Percentiles rank a stretch among this genome's conserved stretches.
phyloP scores from a whole-genome alignment of 2,797 vertebrate genomes.

The Mormyrops attenuatus region DNA sequence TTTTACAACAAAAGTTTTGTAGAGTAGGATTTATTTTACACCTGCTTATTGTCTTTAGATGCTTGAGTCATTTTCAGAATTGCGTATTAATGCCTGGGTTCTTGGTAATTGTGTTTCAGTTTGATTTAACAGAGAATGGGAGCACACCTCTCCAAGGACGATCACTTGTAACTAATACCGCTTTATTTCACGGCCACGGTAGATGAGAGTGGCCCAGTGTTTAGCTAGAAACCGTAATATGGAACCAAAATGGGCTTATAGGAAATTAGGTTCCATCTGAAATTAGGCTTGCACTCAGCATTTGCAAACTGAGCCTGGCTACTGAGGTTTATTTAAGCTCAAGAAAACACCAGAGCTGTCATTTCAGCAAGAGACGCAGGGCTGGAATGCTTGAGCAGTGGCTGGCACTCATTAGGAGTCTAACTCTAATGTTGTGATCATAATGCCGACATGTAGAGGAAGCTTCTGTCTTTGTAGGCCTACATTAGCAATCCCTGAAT shows the following conservation, averaged over 20 bases:
- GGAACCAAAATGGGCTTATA: slow-evolving; percentile 21
- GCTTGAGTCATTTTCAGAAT: not conserved
- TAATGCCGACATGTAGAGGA: slow-evolving; percentile 17
- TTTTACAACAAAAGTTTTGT: not conserved
- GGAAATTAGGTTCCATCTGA: slow-evolving; percentile 24
- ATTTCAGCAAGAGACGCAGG: slow-evolving; percentile 14
- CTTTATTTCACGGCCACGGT: slow-evolving; percentile 17
- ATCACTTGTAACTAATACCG: slow-evolving; percentile 24
- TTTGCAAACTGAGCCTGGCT: slow-evolving; percentile 11
- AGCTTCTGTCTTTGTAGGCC: slow-evolving; percentile 1
- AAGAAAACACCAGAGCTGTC: slow-evolving; percentile 13
- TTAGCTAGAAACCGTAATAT: slow-evolving; percentile 9
- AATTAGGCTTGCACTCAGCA: slow-evolving; percentile 5
- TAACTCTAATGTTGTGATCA: slow-evolving; percentile 23
- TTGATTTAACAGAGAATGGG: slow-evolving; percentile 14
- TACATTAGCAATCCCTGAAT: slow-evolving; percentile 15
- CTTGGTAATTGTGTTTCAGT: slow-evolving; percentile 14
- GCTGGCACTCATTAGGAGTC: slow-evolving; percentile 22
- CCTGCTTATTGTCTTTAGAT: slow-evolving; percentile 2
- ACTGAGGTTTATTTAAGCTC: not conserved
- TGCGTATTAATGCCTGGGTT: not conserved
- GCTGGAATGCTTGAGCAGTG: slow-evolving; percentile 19
- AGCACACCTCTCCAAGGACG: slow-evolving; percentile 13
- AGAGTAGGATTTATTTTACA: not conserved
- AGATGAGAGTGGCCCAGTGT: slow-evolving; percentile 4